Base-by-base conservation (phyloP, 2,888 invertebrate species). In the Drosophila nigritarsus region DNA sequence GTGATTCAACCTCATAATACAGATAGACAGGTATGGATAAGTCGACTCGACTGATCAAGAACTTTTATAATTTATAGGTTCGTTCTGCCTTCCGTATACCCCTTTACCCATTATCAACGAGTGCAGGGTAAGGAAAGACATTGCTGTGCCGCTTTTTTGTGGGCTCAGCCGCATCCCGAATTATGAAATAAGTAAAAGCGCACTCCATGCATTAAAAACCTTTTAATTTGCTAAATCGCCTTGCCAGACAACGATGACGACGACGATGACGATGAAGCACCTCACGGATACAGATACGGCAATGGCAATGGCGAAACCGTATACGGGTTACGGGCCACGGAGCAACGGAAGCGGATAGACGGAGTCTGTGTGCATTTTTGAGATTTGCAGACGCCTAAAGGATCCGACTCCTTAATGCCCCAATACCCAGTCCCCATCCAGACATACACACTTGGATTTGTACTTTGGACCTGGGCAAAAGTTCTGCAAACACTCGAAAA, bases 201-300 rank as follows among this genome's bases (percentile, higher is more conserved):
- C 87, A 90, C 90, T 90, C 78, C 91, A 90, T 87, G 92, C 92
- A 92, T 91, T 91, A 92, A 91, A 91, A 91, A 86, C 92, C 91
- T 92, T 91, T 91, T 91, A 91, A 91, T 91, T 91, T 91, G 91
- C 87, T 92, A 91, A 91, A 91, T 92, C 91, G 91, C 92, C 91
- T 92, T 91, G 89, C 91, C 91, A 91, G 91, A 91, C 91, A 82
- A 76, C 73, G 82, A 45, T 40, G 76, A 63, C 38, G 64, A 67
- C 40, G 65, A 40, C 62, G 48, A 40, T 59, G 38, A 38, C 65
- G 40, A 60, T 15, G 65, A 60, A 70, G 72, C 66, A 61, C 45
- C 80, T 65, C 62, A 65, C 32, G 48, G 62, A 34, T 73, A 53
- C 61, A 60, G 58, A 73, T 72, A 70, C 67, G 38, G 67, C 55